Conservation (phyloP, 1,140 invertebrate genomes). For the Bicyclus anynana region DNA sequence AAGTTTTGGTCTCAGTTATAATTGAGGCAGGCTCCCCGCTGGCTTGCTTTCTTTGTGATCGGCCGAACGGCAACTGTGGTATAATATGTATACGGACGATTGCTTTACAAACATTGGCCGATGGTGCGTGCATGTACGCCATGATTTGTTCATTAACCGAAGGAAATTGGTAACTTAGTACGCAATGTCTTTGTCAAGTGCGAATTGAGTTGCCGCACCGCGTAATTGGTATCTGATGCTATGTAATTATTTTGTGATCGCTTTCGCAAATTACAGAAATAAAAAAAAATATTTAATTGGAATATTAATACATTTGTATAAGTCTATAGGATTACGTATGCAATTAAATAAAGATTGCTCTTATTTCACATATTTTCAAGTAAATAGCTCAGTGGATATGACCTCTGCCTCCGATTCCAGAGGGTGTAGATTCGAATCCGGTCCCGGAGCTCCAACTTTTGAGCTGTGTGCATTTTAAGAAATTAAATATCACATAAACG, state of each 20-base stretch:
- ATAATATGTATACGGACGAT: slow-evolving; percentile 31
- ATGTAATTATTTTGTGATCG: neutral
- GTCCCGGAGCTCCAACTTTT: too few relatives aligned
- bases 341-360: too few relatives aligned
- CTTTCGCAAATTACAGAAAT: neutral
- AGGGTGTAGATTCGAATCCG: too few relatives aligned
- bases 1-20: slow-evolving; percentile 49
- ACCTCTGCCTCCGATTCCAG: too few relatives aligned
- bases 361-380: too few relatives aligned
- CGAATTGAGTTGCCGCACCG: slow-evolving; percentile 5
- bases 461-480: too few relatives aligned
- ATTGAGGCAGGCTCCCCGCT: slow-evolving; percentile 64
- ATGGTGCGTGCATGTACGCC: slow-evolving; percentile 37
- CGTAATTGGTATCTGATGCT: neutral
- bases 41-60: slow-evolving; percentile 47
- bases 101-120: slow-evolving; percentile 58
- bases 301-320: neutral
- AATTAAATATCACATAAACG: too few relatives aligned
- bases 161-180: slow-evolving; percentile 25
- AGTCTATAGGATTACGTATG: too few relatives aligned
- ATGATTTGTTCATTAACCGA: slow-evolving; percentile 47
- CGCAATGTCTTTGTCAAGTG: neutral
- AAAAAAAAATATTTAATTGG: too few relatives aligned
- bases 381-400: too few relatives aligned
- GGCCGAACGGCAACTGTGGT: slow-evolving; percentile 29